A percentile compares a stretch with the other conserved stretches of the same genome.
phyloP scores from a whole-genome alignment of 92 coral and sea anemone species.

The Plumapathes pennacea region DNA sequence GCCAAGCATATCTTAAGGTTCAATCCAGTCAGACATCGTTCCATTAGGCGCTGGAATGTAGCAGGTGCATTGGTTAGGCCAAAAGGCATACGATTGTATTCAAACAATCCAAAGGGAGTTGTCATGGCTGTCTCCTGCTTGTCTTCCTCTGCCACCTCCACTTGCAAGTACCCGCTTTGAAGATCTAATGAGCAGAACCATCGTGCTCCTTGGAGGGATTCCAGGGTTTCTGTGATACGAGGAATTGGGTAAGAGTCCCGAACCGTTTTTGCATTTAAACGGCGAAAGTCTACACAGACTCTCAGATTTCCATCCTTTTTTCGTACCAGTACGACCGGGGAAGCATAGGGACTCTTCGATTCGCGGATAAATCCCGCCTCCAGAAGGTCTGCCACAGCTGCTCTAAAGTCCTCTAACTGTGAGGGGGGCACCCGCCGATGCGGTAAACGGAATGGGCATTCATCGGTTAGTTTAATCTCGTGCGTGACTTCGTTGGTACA shows the following conservation, averaged over 20 bases:
- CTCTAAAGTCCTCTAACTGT: slow-evolving; percentile 22
- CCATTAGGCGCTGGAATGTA: slow-evolving; percentile 40
- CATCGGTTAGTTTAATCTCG: slow-evolving; percentile 11
- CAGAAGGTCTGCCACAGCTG: slow-evolving; percentile 12
- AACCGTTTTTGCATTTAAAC: slow-evolving; percentile 40
- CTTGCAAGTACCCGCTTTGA: slow-evolving; percentile 47
- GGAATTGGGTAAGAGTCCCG: slow-evolving; percentile 49
- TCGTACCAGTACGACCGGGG: slow-evolving; percentile 18
- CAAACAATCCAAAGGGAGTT: slow-evolving; percentile 40
- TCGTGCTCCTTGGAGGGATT: slow-evolving; percentile 34
- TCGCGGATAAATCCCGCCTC: slow-evolving; percentile 20
- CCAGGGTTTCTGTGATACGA: slow-evolving; percentile 26
- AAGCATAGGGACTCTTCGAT: slow-evolving; percentile 28
- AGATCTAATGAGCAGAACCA: slow-evolving; percentile 57
- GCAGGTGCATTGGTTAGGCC: slow-evolving; percentile 10
- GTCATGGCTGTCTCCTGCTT: slow-evolving; percentile 39
- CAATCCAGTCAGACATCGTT: slow-evolving; percentile 32
- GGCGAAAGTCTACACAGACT: slow-evolving; percentile 30
- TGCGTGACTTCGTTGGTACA: slow-evolving; percentile 6
- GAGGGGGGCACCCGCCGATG: slow-evolving; percentile 27
- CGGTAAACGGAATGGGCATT: slow-evolving; percentile 14
- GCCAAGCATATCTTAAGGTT: slow-evolving; percentile 23
- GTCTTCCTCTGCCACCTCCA: slow-evolving; percentile 26
- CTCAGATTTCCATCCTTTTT: slow-evolving; percentile 12
- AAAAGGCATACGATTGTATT: slow-evolving; percentile 47